A percentile compares a stretch with the other conserved stretches of the same genome.
These are phyloP conservation scores for Stegana nigrithorax DNA, from an alignment of 2,888 invertebrate genomes.

Conservation along the genomic window DNA sequence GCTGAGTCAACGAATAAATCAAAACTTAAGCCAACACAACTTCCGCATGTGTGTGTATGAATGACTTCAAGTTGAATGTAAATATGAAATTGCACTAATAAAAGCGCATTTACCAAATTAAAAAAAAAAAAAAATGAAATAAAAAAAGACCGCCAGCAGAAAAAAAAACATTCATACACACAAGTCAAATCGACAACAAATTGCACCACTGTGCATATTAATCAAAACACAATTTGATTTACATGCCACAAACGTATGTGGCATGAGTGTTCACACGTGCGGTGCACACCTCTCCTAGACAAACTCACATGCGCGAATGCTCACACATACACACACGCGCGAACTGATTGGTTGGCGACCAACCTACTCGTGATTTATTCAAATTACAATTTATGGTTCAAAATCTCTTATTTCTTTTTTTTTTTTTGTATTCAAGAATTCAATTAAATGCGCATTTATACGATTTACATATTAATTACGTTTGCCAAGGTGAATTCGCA, in stretches of 20 bases:
- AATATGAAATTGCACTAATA: no score
- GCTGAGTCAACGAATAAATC: no score
- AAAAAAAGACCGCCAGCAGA: no score
- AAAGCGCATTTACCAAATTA: no score
- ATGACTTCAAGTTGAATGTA: no score
- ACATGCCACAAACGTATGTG: conserved; percentile 10
- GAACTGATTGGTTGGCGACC: background rate
- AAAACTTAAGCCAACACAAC: no score
- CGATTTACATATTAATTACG: conserved; percentile 11
- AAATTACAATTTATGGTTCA: background rate
- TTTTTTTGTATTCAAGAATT: background rate
- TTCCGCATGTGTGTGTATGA: no score
- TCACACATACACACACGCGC: background rate
- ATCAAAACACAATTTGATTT: conserved; percentile 14
- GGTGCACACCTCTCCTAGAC: background rate
- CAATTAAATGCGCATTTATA: conserved; percentile 8
- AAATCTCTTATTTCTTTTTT: background rate
- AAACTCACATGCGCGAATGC: background rate
- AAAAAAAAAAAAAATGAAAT: no score
- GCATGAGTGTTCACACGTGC: conserved; percentile 8
- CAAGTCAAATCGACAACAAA: no score
- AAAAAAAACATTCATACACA: no score
- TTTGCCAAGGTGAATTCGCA: background rate
- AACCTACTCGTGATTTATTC: conserved; percentile 12
- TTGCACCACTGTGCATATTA: conserved; percentile 22